Evolutionary conservation across 2,113 vertebrate genomes (phyloP).

Genomic region (Egretta garzetta): DNA sequence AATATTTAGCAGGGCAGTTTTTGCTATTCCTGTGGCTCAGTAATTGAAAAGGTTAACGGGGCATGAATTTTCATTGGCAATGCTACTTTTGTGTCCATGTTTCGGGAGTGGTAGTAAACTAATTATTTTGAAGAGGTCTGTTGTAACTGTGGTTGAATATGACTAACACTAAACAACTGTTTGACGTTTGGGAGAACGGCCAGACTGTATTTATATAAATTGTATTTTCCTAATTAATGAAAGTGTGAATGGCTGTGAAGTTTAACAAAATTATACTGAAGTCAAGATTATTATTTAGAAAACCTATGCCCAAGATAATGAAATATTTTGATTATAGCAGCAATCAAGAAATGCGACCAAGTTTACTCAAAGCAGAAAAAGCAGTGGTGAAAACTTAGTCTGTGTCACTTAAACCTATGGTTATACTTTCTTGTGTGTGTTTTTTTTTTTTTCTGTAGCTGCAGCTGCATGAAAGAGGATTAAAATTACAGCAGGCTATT

Average conservation of each 20-base stretch:
- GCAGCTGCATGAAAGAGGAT: constrained; percentile 92
- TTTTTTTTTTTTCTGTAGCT: constrained; percentile 73
- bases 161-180: not conserved
- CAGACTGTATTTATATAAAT: not conserved
- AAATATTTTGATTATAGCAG: not conserved
- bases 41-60: not conserved
- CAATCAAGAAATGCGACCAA: not conserved
- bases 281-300: not conserved
- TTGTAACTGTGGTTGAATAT: not conserved
- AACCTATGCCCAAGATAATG: not conserved
- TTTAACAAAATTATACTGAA: not conserved
- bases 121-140: not conserved
- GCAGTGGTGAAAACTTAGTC: not conserved
- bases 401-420: not conserved
- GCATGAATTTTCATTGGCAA: not conserved
- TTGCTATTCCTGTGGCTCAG: not conserved
- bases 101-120: not conserved
- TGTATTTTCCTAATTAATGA: not conserved
- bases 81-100: not conserved
- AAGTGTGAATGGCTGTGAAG: not conserved
- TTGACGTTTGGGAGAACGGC: not conserved
- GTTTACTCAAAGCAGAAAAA: not conserved
- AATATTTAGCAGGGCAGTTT: not conserved
- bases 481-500: constrained; percentile 91
- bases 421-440: not conserved